Conservation (phyloP, 2,113 vertebrate species). For the Cyanistes caeruleus region DNA sequence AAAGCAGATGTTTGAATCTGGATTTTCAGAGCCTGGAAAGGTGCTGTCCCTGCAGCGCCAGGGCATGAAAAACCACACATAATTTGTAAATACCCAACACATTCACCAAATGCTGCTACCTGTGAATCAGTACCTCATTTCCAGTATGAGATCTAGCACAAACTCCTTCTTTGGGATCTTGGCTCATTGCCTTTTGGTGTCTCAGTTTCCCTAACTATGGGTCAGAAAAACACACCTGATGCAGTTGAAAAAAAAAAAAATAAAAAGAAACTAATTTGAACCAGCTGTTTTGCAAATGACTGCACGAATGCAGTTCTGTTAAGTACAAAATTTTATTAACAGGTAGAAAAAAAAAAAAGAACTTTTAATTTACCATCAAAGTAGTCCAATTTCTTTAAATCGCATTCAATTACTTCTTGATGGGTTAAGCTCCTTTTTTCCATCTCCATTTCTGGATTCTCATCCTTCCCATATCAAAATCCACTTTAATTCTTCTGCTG, state of each 20-base stretch:
- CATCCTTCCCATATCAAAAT: constrained; percentile 39
- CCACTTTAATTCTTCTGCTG: constrained; percentile 47
- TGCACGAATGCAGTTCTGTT: not conserved
- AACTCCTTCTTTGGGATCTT: not conserved
- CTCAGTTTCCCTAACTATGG: not conserved
- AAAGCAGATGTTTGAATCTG: not conserved
- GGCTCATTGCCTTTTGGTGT: not conserved
- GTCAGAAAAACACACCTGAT: not conserved
- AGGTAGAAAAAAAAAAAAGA: not conserved
- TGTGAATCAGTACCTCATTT: not conserved
- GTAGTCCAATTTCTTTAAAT: constrained; percentile 22
- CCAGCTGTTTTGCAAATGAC: not conserved
- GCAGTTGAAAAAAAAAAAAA: not conserved
- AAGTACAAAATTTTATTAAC: constrained; percentile 42
- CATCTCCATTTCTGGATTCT: not conserved
- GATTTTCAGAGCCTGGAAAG: not conserved
- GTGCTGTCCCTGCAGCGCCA: not conserved
- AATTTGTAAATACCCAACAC: not conserved
- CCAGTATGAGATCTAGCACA: not conserved
- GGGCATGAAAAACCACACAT: not conserved
- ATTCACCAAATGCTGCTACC: not conserved
- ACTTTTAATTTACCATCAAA: constrained; percentile 40
- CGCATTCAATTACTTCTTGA: constrained; percentile 3
- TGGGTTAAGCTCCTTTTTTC: constrained; percentile 4
- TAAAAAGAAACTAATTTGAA: not conserved